A percentile compares a stretch with the other conserved stretches of the same genome.
Conservation (phyloP, 2,797 vertebrate species). For the Melanotaenia trifasciata region DNA sequence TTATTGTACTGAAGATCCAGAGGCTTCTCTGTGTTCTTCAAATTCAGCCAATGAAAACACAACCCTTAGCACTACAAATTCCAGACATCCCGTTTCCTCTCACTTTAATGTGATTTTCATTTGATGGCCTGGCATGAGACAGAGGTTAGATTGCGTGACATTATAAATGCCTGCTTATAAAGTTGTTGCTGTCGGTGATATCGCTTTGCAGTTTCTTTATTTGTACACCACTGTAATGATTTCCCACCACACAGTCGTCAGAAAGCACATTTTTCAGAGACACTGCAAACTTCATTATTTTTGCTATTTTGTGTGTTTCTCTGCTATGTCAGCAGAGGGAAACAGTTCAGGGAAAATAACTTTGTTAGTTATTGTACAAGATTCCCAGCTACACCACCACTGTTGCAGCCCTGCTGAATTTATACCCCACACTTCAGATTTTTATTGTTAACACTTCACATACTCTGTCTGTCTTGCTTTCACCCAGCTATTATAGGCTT, state of each 20-base stretch:
- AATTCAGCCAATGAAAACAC: constrained; percentile 48
- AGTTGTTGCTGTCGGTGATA: constrained; percentile 61
- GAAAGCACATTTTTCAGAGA: constrained; percentile 50
- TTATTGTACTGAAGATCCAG: constrained; percentile 13
- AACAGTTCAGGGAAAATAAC: constrained; percentile 34
- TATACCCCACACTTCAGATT: constrained; percentile 1
- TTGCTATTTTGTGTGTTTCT: constrained; percentile 12
- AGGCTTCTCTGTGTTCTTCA: constrained; percentile 44
- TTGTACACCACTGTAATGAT: constrained; percentile 52
- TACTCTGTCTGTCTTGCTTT: not conserved
- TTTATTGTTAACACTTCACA: constrained; percentile 22
- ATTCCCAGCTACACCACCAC: constrained; percentile 8
- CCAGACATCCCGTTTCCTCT: constrained; percentile 59
- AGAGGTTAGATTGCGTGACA: constrained; percentile 53
- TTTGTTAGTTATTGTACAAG: constrained; percentile 40
- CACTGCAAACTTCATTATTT: constrained; percentile 46
- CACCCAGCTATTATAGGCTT: not conserved
- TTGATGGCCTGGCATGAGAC: constrained; percentile 57
- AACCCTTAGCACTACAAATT: constrained; percentile 50
- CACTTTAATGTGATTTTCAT: constrained; percentile 68
- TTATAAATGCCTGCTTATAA: constrained; percentile 69
- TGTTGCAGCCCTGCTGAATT: constrained; percentile 4
- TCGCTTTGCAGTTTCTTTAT: constrained; percentile 56
- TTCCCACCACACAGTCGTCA: constrained; percentile 39
- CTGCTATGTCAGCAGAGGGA: constrained; percentile 34